A percentile compares a stretch with the other conserved stretches of the same genome.
These are phyloP conservation scores for Salminus brasiliensis DNA, from an alignment of 2,113 vertebrate genomes.

Conservation along the genomic window DNA sequence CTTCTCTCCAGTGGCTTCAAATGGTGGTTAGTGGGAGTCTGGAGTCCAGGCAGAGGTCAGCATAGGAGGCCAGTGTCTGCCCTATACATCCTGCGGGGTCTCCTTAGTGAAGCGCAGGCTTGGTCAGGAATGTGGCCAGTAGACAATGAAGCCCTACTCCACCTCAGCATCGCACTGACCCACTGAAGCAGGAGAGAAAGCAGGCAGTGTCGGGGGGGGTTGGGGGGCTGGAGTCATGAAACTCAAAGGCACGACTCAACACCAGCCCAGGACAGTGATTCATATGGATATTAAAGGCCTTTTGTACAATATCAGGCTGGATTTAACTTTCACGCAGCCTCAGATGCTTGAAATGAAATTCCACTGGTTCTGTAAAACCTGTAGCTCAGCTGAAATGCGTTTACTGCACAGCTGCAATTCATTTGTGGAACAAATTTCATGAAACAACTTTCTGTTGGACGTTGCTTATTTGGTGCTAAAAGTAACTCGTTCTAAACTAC, in stretches of 20 bases:
- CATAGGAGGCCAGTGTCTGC: conserved; percentile 34
- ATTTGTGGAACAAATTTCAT: too few species aligned
- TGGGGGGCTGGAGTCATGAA: conserved; percentile 2
- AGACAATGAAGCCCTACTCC: conserved; percentile 68
- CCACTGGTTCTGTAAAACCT: too few species aligned
- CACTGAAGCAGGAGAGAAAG: conserved; percentile 38
- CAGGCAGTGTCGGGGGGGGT: conserved; percentile 10
- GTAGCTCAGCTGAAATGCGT: too few species aligned
- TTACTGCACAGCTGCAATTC: too few species aligned
- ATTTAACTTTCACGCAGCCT: neutral
- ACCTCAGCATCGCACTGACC: conserved; percentile 53
- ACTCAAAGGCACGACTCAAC: conserved; percentile 25
- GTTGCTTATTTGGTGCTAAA: too few species aligned
- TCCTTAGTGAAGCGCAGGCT: conserved; percentile 69
- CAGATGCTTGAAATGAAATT: neutral
- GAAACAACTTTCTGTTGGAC: too few species aligned
- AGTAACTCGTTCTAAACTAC: too few species aligned
- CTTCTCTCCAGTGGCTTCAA: conserved; percentile 62
- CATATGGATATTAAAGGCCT: conserved; percentile 30
- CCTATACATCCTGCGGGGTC: conserved; percentile 57
- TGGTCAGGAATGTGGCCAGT: conserved; percentile 68
- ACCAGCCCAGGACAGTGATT: neutral
- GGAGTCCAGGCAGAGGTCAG: conserved; percentile 58
- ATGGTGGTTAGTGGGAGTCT: conserved; percentile 56
- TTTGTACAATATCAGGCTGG: conserved; percentile 10